phyloP scores from a whole-genome alignment of 1,140 invertebrate genomes.

The Drosophila subpulchrella region DNA sequence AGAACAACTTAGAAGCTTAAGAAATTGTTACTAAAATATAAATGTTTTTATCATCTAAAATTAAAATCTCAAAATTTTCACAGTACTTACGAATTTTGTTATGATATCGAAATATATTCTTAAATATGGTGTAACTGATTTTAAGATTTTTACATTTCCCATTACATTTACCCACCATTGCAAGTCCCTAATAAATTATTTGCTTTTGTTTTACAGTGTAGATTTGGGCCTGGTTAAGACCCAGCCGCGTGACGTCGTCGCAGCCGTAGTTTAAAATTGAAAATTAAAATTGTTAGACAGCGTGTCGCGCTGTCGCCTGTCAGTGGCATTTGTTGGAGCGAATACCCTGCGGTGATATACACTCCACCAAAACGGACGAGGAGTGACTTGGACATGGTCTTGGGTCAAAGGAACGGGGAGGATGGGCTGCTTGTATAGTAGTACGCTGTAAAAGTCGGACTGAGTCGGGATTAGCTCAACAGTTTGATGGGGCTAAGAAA shows the following conservation, averaged over 20 bases:
- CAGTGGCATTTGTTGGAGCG: conserved; percentile 62
- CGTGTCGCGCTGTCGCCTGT: conserved; percentile 79
- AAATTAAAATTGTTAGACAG: conserved; percentile 82
- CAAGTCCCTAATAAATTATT: no score
- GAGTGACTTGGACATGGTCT: conserved; percentile 41
- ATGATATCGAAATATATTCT: no score
- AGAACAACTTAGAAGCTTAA: no score
- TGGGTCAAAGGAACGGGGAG: conserved; percentile 15
- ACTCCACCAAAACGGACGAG: conserved; percentile 30
- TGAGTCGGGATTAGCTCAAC: conserved; percentile 39
- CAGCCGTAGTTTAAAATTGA: conserved; percentile 67
- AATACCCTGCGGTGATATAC: conserved; percentile 64
- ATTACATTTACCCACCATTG: neutral
- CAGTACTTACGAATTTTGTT: no score
- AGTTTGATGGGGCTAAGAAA: conserved; percentile 29
- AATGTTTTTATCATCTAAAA: no score
- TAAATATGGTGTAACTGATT: no score
- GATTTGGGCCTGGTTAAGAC: conserved; percentile 44
- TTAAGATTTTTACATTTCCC: no score
- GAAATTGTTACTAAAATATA: no score
- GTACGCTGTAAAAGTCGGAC: conserved; percentile 31
- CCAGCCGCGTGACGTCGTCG: conserved; percentile 55
- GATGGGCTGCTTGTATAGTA: neutral
- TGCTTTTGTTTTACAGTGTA: conserved; percentile 8
- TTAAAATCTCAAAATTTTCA: no score